These are phyloP conservation scores for Capreolus pygargus DNA, from an alignment of 2,113 vertebrate species.

Conservation along the genomic window DNA sequence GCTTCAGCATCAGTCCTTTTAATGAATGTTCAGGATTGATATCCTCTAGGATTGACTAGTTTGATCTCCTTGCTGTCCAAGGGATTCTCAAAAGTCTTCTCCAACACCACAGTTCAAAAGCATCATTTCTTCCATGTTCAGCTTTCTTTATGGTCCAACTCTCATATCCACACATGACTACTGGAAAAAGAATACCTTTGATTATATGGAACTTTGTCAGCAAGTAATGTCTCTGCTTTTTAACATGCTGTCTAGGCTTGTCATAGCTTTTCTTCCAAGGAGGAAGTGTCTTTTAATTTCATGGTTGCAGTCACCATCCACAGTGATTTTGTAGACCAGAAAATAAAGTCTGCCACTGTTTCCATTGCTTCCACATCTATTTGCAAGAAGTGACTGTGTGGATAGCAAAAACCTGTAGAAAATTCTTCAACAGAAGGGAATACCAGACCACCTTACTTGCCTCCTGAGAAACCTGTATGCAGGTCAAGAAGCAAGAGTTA, in stretches of 20 bases:
- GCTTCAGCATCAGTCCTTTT: neutral
- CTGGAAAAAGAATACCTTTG: neutral
- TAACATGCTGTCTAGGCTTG: neutral
- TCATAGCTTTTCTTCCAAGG: neutral
- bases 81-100: neutral
- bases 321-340: neutral
- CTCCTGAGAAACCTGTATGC: neutral
- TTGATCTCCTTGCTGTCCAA: neutral
- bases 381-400: neutral
- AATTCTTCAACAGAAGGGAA: neutral
- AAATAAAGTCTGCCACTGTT: neutral
- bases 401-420: neutral
- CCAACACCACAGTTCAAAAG: neutral
- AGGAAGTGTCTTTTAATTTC: neutral
- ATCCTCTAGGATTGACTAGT: neutral
- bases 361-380: neutral
- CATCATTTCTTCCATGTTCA: neutral
- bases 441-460: neutral
- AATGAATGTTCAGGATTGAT: neutral
- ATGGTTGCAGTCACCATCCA: neutral
- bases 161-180: neutral
- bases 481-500: neutral
- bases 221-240: neutral
- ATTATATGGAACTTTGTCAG: neutral
- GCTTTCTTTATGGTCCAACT: neutral